Evolutionary conservation across 2,797 vertebrate species (phyloP).

Genomic region (Mormyrus proboscirostris): DNA sequence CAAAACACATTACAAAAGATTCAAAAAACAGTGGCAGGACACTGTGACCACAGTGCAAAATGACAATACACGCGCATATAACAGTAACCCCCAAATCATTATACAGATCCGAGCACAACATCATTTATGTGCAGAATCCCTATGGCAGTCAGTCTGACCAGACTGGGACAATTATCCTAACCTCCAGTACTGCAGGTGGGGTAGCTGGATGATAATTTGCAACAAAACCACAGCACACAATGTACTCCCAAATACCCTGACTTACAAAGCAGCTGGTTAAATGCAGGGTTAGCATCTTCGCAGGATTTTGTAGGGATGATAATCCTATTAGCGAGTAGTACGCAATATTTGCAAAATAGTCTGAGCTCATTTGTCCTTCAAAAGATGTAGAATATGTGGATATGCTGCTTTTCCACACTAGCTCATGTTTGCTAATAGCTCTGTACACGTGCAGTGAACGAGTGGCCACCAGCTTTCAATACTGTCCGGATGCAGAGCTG

Average conservation of each 20-base stretch:
- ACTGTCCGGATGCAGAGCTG: neutral
- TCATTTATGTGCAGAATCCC: neutral
- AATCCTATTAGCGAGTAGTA: neutral
- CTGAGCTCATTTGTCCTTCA: neutral
- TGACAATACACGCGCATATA: neutral
- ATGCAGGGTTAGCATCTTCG: neutral
- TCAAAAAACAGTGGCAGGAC: slow-evolving; percentile 3
- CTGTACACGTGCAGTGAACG: neutral
- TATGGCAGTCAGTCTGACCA: neutral
- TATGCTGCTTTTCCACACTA: slow-evolving; percentile 4
- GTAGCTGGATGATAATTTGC: neutral
- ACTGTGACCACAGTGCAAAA: slow-evolving; percentile 10
- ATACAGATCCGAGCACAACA: slow-evolving; percentile 1
- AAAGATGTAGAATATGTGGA: neutral
- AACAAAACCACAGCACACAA: slow-evolving; percentile 28
- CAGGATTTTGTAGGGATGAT: neutral
- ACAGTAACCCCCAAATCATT: neutral
- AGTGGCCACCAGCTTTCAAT: slow-evolving; percentile 2
- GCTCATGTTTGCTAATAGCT: neutral
- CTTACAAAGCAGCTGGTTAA: slow-evolving; percentile 4
- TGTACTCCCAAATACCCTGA: slow-evolving; percentile 30
- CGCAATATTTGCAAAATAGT: neutral
- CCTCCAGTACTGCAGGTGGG: neutral
- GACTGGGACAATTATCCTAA: neutral
- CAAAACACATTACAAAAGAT: slow-evolving; percentile 2